Percentiles rank a stretch among this genome's conserved stretches.
These are phyloP conservation scores for Drosophila glabriapex DNA, from an alignment of 2,888 invertebrate genomes.

Conservation along the genomic window DNA sequence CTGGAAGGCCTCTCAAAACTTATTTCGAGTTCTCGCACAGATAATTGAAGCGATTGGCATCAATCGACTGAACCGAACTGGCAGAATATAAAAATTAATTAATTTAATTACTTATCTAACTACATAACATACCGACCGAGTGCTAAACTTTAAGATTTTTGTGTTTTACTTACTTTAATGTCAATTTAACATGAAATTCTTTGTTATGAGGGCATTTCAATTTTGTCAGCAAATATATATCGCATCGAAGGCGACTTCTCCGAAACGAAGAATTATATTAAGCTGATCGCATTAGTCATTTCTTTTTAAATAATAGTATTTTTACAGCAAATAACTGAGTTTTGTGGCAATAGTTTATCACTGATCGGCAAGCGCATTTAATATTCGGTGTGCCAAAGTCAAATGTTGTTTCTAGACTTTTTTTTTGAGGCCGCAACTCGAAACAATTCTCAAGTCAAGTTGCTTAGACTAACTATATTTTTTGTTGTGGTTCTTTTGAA, in stretches of 20 bases:
- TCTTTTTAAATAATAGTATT: background rate
- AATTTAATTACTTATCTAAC: constrained; percentile 77
- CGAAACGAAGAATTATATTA: background rate
- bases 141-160: constrained; percentile 40
- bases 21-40: constrained; percentile 35
- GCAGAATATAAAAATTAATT: constrained; percentile 71
- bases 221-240: constrained; percentile 4
- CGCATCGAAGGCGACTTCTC: background rate
- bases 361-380: background rate
- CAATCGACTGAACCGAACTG: constrained; percentile 38
- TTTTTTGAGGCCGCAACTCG: constrained; percentile 19
- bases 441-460: constrained; percentile 33
- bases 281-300: background rate
- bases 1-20: constrained; percentile 55
- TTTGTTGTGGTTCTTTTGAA: constrained; percentile 33
- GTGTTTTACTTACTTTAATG: constrained; percentile 47
- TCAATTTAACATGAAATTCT: constrained; percentile 54
- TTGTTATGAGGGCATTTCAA: background rate
- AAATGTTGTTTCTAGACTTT: background rate
- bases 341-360: background rate
- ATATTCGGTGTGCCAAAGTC: background rate
- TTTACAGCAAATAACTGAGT: background rate
- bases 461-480: constrained; percentile 7
- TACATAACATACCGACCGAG: constrained; percentile 44
- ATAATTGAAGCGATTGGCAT: constrained; percentile 48